A percentile compares a stretch with the other conserved stretches of the same genome.
phyloP scores from a whole-genome alignment of 2,888 invertebrate species.

The Drosophila aldrichi region DNA sequence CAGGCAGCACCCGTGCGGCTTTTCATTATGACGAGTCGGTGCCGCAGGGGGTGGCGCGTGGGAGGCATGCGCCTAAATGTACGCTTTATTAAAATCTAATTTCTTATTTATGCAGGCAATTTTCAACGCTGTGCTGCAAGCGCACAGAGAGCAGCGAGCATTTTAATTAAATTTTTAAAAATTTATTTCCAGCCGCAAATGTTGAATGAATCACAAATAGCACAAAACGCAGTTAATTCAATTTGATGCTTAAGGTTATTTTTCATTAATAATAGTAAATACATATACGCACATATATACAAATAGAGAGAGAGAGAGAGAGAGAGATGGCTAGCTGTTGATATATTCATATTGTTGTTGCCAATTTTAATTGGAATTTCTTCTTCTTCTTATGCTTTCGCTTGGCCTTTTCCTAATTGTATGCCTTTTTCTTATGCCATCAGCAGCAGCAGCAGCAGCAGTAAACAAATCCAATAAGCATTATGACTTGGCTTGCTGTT shows the following conservation, averaged over 20 bases:
- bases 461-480: conserved; percentile 74
- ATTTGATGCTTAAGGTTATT: conserved; percentile 28
- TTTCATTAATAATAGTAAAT: background rate
- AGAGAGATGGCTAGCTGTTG: background rate
- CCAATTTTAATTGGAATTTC: conserved; percentile 77
- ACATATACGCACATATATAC: conserved; percentile 15
- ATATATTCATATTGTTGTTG: conserved; percentile 43
- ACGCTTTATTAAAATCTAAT: conserved; percentile 77
- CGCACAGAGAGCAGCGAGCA: conserved; percentile 3
- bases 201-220: conserved; percentile 7
- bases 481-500: conserved; percentile 63
- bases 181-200: conserved; percentile 60
- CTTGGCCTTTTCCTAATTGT: conserved; percentile 66
- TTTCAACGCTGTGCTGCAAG: conserved; percentile 9
- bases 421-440: conserved; percentile 32
- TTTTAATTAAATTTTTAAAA: conserved; percentile 76
- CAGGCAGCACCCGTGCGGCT: conserved; percentile 35
- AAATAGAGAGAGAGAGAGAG: too few species aligned
- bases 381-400: conserved; percentile 28
- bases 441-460: conserved; percentile 5
- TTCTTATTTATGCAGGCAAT: conserved; percentile 72
- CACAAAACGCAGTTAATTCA: conserved; percentile 16
- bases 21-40: conserved; percentile 43
- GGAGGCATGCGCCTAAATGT: conserved; percentile 43
- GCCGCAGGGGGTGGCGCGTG: background rate